phyloP scores from a whole-genome alignment of 2,797 vertebrate genomes.

The Graptemys geographica region DNA sequence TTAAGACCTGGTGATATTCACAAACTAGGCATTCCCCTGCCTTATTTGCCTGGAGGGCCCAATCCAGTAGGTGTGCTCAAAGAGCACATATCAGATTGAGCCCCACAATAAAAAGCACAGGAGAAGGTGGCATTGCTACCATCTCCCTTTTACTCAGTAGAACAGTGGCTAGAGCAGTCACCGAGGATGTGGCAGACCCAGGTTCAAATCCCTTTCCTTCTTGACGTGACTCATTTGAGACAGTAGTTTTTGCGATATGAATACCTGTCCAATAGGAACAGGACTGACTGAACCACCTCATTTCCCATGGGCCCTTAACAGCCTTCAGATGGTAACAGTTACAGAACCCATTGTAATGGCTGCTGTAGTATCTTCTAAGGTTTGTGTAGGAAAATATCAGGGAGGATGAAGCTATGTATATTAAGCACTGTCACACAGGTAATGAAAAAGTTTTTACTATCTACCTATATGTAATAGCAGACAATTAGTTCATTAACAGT shows the following conservation, averaged over 20 bases:
- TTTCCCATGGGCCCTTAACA: neutral
- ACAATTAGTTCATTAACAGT: accelerated
- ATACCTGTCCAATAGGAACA: accelerated
- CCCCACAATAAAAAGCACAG: neutral
- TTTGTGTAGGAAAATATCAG: accelerated
- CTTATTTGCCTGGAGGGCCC: neutral
- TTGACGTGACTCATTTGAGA: neutral
- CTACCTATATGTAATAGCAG: neutral
- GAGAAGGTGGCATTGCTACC: neutral
- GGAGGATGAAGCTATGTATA: accelerated
- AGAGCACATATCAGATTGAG: neutral
- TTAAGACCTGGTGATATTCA: neutral
- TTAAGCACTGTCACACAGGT: accelerated
- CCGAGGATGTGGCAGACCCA: neutral
- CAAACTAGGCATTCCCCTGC: neutral
- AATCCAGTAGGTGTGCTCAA: neutral
- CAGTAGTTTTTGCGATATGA: neutral
- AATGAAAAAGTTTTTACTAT: neutral
- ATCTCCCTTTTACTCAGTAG: neutral
- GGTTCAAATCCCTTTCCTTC: neutral
- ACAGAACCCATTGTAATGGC: accelerated
- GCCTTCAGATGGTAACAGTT: neutral
- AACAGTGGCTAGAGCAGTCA: neutral
- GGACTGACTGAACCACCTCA: accelerated
- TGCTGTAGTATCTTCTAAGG: accelerated